phyloP scores from a whole-genome alignment of 2,888 invertebrate genomes.

The Gortyna flavago region DNA sequence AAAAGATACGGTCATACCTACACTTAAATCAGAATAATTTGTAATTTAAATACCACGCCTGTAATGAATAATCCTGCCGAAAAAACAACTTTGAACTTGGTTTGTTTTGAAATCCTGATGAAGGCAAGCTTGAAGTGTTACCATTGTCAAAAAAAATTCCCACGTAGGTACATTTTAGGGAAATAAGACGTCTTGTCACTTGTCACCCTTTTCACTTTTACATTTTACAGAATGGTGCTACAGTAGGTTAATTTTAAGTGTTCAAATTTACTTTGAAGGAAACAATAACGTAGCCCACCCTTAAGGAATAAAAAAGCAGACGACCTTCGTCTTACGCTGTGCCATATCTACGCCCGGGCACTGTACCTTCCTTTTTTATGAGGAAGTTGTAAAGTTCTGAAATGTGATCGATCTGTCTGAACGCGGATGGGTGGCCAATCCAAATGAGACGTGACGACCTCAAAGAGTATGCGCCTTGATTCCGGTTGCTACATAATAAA shows the following conservation, averaged over 20 bases:
- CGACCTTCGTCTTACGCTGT: not conserved
- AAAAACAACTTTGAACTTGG: not conserved
- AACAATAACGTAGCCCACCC: not conserved
- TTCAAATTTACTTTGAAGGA: not conserved
- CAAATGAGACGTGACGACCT: constrained; percentile 59
- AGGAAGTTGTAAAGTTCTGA: constrained; percentile 52
- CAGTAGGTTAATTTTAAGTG: not conserved
- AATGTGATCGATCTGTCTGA: constrained; percentile 47
- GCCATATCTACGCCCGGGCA: not conserved
- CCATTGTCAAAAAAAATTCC: not conserved
- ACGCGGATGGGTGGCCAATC: constrained; percentile 50
- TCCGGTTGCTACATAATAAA: constrained; percentile 51
- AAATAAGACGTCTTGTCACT: not conserved
- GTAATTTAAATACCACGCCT: not conserved
- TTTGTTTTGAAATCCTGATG: not conserved
- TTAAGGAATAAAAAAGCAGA: not conserved
- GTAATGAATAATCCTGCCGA: not conserved
- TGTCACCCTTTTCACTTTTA: not conserved
- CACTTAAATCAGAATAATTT: not conserved
- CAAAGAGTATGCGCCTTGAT: constrained; percentile 40
- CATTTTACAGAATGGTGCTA: not conserved
- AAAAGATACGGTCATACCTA: not conserved
- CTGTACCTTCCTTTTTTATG: constrained; percentile 50
- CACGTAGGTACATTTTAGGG: not conserved
- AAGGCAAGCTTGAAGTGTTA: not conserved